Base-by-base conservation (phyloP, 2,797 vertebrate genomes). In the Prionace glauca region DNA sequence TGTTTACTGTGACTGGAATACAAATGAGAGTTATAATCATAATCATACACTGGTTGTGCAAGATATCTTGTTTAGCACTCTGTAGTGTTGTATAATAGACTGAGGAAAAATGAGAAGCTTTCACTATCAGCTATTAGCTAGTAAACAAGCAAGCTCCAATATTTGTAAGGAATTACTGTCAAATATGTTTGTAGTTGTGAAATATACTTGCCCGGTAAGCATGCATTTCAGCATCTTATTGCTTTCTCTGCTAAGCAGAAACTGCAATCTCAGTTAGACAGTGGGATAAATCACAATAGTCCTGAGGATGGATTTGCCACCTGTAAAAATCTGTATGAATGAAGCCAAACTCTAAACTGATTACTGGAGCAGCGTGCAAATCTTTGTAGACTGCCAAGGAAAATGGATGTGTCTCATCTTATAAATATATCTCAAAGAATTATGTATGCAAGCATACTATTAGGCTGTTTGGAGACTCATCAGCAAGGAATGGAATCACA, bases 11-110 rank as follows among this genome's bases (percentile, higher is more conserved):
- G 71, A 74, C 93, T 77, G 45, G 69, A 72, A 95, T 95, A 77
- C 45, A 72, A 77, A 95, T 95, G 93, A 95, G 69, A 94, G 69
- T 94, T 94, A 50, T 94, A 94, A 77, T 45, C 71, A 77, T 56
- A 77, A 50, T 77, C n/a, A 24, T 92, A 41, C n/a, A n/a, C 93
- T 60, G 71, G 9, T n/a, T 95, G 69, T 74, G 45, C n/a, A 77
- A 56, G 41, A 77, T 72, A 95, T 77, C 29, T 74, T 77, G 77
- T 18, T 95, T 77, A 50, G 71, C 45, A 95, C 56, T 77, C 93
- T 77, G 93, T 72, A 45, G 26, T 24, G 12, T 18, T 41, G 65
- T 69, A 92, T 9, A 77, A 95, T 77, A 50, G 71, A 56, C 45
- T 22, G 36, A 36, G 24, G 50, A 9, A 60, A 41, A 60, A 26